phyloP scores from a whole-genome alignment of 1,140 invertebrate genomes.

The Cydia splendana region DNA sequence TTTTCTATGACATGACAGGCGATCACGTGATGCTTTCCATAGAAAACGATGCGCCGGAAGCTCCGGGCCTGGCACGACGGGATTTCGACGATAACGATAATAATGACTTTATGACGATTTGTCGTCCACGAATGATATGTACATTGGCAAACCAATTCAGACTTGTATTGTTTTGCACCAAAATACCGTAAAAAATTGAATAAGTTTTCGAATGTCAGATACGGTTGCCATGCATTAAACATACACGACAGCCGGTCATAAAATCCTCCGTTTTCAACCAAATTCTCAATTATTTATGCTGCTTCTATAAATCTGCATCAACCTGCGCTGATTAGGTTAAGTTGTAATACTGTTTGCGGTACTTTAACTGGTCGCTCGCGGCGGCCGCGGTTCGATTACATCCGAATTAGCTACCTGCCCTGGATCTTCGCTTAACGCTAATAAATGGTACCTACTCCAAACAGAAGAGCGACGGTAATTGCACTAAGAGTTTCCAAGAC shows the following conservation, averaged over 20 bases:
- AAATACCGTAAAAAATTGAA: not conserved
- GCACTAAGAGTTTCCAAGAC: conserved; percentile 14
- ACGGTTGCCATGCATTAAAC: too few relatives aligned
- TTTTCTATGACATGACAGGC: too few relatives aligned
- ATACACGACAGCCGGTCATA: too few relatives aligned
- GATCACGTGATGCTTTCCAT: too few relatives aligned
- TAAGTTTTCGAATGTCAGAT: too few relatives aligned
- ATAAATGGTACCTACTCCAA: conserved; percentile 11
- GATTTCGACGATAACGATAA: too few relatives aligned
- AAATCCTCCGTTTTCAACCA: too few relatives aligned
- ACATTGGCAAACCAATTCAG: not conserved
- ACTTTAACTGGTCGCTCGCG: not conserved
- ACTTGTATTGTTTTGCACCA: not conserved
- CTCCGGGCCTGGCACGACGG: too few relatives aligned
- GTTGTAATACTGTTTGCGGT: not conserved
- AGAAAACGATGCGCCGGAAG: too few relatives aligned
- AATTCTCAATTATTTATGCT: too few relatives aligned
- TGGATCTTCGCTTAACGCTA: conserved; percentile 29
- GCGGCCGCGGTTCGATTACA: conserved; percentile 24
- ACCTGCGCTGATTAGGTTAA: not conserved
- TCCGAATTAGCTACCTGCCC: conserved; percentile 31
- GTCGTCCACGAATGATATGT: not conserved
- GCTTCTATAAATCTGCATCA: too few relatives aligned
- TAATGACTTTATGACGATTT: too few relatives aligned
- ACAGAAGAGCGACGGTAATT: not conserved